Conservation (phyloP, 2,888 invertebrate species). For the Orthosia cruda region DNA sequence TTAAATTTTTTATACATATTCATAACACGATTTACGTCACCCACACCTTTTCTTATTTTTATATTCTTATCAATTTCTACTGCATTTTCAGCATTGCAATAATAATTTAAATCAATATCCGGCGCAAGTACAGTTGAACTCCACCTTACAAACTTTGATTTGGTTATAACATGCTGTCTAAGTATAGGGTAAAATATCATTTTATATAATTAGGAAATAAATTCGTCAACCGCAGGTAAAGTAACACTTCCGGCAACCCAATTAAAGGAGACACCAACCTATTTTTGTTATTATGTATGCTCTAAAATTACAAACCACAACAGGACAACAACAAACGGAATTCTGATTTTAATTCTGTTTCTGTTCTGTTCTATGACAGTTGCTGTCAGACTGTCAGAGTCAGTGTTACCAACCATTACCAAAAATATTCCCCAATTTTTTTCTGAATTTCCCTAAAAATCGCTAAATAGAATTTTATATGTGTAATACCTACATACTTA, state of each 20-base stretch:
- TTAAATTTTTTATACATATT: constrained; percentile 83
- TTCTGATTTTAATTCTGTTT: too few species aligned
- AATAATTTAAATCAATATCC: constrained; percentile 92
- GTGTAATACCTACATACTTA: too few species aligned
- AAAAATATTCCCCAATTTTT: too few species aligned
- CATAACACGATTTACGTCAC: constrained; percentile 92
- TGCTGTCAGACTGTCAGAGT: too few species aligned
- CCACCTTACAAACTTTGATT: constrained; percentile 56
- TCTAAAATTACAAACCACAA: too few species aligned
- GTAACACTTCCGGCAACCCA: constrained; percentile 1
- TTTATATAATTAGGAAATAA: constrained; percentile 13
- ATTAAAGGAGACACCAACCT: background rate
- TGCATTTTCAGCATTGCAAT: constrained; percentile 92
- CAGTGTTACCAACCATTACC: too few species aligned
- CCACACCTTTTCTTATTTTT: constrained; percentile 93
- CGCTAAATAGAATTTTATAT: too few species aligned
- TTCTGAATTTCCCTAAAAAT: too few species aligned
- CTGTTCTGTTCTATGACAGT: too few species aligned
- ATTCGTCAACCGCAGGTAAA: background rate
- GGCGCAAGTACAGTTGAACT: constrained; percentile 73
- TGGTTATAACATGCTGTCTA: constrained; percentile 15
- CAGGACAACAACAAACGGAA: too few species aligned
- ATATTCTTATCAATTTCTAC: constrained; percentile 93
- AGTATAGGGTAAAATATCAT: constrained; percentile 31
- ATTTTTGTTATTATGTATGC: too few species aligned